Conservation (phyloP, 2,113 vertebrate species). For the Rhombomys opimus region DNA sequence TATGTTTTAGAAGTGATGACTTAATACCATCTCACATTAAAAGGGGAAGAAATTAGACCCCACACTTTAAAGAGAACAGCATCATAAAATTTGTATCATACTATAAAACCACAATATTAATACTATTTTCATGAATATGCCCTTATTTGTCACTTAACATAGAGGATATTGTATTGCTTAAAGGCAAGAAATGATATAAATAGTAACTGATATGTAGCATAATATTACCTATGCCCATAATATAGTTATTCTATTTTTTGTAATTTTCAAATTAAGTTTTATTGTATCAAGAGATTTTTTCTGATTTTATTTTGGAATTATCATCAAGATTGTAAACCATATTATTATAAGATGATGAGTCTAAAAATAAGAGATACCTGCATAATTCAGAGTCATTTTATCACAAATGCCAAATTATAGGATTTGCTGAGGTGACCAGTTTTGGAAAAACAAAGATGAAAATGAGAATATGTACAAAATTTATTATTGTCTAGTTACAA, state of each 20-base stretch:
- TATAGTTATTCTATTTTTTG: not conserved
- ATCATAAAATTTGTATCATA: constrained; percentile 17
- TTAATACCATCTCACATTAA: constrained; percentile 17
- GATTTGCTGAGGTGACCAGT: not conserved
- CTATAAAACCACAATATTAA: constrained; percentile 1
- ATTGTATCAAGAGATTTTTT: not conserved
- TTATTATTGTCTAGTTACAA: not conserved
- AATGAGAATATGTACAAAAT: too few relatives aligned
- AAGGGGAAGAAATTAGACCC: not conserved
- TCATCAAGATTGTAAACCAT: not conserved
- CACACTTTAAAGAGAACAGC: not conserved
- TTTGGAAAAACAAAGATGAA: not conserved
- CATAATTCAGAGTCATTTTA: not conserved
- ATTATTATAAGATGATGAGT: not conserved
- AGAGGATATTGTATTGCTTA: not conserved
- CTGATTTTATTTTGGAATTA: not conserved
- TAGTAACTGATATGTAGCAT: constrained; percentile 27
- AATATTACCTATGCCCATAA: constrained; percentile 6
- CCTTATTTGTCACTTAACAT: not conserved
- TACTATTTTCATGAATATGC: not conserved
- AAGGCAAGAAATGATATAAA: constrained; percentile 14
- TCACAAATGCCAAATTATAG: not conserved
- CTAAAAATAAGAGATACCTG: not conserved
- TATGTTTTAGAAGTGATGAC: not conserved
- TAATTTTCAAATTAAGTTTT: constrained; percentile 47